Base-by-base conservation (phyloP, 1,140 invertebrate species). In the Lepidostoma basale region DNA sequence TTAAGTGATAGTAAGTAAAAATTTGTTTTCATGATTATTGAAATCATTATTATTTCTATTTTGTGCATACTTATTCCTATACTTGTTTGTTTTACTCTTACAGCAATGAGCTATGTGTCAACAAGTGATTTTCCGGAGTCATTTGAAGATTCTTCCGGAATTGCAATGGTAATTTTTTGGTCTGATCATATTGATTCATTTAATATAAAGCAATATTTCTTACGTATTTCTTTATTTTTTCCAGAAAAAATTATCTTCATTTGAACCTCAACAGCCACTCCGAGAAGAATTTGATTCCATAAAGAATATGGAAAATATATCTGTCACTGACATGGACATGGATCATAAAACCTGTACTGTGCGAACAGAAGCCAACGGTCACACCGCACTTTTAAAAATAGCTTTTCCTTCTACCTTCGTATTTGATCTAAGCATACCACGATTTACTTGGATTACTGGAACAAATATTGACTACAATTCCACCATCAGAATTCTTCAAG, bases 231-330 rank as follows among this genome's bases (percentile, higher is more conserved):
- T 14, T 28, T 30, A 40, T 64, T 45, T 14, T 65, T 62, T 44
- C 6, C 30, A 73, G 72, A 66, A 76, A 8, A 73, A 78, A 64
- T 76, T 80, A 8, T 56, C 77, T 12, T 77, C 79, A 0, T 76
- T 79, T 73, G 78, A 79, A 26, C 85, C 85, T 62, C 87, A 85
- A 1, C 87, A 85, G 70, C 88, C 87, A 6, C 77, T 94, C 9
- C 88, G 94, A 76, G 92, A 95, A 81, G 94, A 96, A 80, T 96
- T 96, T 81, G 82, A 83, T 72, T 92, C 91, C 5, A 81, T 95
- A 33, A 85, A 94, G 26, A 94, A 95, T 79, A 78, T 83, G 76
- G 89, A 91, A 10, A 92, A 95, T 77, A 94, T 95, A 77, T 90
- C 92, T 40, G 92, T 95, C 74, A 88, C 94, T 49, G 88, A 90